Conservation (phyloP, 2,888 invertebrate genomes). For the Troides oblongomaculatus region DNA sequence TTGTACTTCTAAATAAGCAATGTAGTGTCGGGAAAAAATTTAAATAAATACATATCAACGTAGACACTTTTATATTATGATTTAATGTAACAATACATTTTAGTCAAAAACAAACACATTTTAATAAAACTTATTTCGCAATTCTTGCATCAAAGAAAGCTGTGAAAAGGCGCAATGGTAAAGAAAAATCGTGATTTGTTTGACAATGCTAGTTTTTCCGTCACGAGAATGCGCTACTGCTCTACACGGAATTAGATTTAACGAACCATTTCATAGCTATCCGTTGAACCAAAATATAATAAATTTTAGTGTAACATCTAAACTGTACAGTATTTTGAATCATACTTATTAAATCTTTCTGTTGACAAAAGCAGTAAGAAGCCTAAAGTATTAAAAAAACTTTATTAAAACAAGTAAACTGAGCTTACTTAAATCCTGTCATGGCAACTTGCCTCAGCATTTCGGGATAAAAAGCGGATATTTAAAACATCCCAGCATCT, state of each 20-base stretch:
- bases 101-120: background rate
- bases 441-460: slow-evolving; percentile 54
- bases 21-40: slow-evolving; percentile 20
- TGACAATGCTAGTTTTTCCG: slow-evolving; percentile 66
- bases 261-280: slow-evolving; percentile 65
- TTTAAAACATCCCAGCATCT: slow-evolving; percentile 70
- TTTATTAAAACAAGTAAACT: slow-evolving; percentile 28
- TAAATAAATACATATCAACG: slow-evolving; percentile 44
- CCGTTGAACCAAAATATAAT: slow-evolving; percentile 61
- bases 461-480: slow-evolving; percentile 51
- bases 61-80: slow-evolving; percentile 42
- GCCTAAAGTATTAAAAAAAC: background rate
- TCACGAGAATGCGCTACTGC: slow-evolving; percentile 51
- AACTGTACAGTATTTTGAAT: background rate
- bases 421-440: slow-evolving; percentile 48
- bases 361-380: background rate
- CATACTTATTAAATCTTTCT: background rate
- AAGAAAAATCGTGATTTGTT: slow-evolving; percentile 65
- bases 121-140: background rate
- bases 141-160: slow-evolving; percentile 22
- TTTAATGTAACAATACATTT: too few relatives aligned
- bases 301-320: background rate
- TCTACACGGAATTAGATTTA: slow-evolving; percentile 59
- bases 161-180: slow-evolving; percentile 28
- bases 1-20: slow-evolving; percentile 57